A percentile compares a stretch with the other conserved stretches of the same genome.
These are phyloP conservation scores for Platycheirus rosarum DNA, from an alignment of 2,888 invertebrate species.

Conservation along the genomic window DNA sequence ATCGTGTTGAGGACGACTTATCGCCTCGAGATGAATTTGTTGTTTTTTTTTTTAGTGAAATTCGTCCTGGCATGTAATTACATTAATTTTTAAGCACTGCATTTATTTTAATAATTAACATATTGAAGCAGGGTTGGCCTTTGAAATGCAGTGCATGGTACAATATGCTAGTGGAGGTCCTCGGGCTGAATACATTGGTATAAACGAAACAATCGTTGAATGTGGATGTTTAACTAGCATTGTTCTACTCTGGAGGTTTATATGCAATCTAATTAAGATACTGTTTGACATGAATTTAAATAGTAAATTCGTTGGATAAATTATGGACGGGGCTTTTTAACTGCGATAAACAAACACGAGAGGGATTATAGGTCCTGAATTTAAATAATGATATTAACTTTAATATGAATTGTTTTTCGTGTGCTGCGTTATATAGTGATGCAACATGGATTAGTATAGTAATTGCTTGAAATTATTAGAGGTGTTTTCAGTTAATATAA, in stretches of 20 bases:
- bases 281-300: slow-evolving; percentile 36
- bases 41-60: too few species aligned
- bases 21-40: slow-evolving; percentile 69
- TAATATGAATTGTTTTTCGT: too few species aligned
- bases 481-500: too few species aligned
- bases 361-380: too few species aligned
- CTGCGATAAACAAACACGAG: too few species aligned
- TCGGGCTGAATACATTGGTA: slow-evolving; percentile 47
- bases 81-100: slow-evolving; percentile 75
- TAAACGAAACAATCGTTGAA: slow-evolving; percentile 50
- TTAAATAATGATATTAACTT: too few species aligned
- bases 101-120: slow-evolving; percentile 75
- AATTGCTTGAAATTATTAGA: too few species aligned
- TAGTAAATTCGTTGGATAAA: not conserved
- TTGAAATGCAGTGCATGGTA: slow-evolving; percentile 50
- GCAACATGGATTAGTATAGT: too few species aligned
- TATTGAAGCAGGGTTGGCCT: slow-evolving; percentile 43
- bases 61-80: slow-evolving; percentile 74
- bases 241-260: slow-evolving; percentile 14
- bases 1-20: slow-evolving; percentile 50
- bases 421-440: too few species aligned
- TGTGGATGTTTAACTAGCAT: slow-evolving; percentile 48
- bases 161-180: slow-evolving; percentile 48
- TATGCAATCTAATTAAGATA: slow-evolving; percentile 59
- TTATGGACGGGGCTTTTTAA: too few species aligned